These are phyloP conservation scores for Heterodera filipjevi DNA, from an alignment of 2,888 invertebrate species.

Conservation along the genomic window DNA sequence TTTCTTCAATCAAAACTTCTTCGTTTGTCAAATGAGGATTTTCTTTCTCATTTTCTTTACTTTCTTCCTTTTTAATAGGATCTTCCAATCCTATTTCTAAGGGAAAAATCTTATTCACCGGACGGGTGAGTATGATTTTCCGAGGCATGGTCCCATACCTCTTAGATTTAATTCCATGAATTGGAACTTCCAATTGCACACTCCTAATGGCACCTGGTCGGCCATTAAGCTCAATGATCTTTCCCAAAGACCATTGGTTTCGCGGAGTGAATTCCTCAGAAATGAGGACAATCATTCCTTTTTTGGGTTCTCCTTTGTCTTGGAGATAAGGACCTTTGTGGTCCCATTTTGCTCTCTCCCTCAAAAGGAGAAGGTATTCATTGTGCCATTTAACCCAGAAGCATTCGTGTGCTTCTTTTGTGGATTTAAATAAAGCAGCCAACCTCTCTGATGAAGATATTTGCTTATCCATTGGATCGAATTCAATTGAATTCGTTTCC, in stretches of 20 bases:
- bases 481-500: neutral
- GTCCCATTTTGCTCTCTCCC: neutral
- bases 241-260: conserved; percentile 11
- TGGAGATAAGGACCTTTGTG: neutral
- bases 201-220: neutral
- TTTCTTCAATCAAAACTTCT: neutral
- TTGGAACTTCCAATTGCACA: neutral
- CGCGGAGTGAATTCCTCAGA: neutral
- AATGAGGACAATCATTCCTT: neutral
- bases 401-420: neutral
- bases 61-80: neutral
- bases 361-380: neutral
- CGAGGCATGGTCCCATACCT: neutral
- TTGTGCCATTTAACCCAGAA: neutral
- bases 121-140: neutral
- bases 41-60: too few species aligned
- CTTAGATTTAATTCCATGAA: neutral
- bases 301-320: neutral
- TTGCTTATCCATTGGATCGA: neutral
- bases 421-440: neutral
- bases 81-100: neutral
- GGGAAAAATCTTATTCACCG: neutral
- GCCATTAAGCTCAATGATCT: neutral
- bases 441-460: neutral
- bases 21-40: too few species aligned